These are phyloP conservation scores for Drosophila jambulina DNA, from an alignment of 1,140 invertebrate species.

Conservation along the genomic window DNA sequence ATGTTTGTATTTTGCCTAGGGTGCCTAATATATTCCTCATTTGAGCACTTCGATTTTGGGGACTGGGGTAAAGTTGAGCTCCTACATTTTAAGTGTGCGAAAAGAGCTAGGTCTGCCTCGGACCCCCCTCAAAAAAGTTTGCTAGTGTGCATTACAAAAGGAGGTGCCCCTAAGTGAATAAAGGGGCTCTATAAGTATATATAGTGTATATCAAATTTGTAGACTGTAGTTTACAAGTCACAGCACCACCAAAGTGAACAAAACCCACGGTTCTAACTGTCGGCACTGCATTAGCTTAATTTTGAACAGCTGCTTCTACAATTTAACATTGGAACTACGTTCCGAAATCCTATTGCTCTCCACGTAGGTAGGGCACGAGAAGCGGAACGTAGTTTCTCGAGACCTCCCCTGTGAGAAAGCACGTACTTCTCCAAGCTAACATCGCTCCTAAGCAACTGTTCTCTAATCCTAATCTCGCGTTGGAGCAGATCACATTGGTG, in stretches of 20 bases:
- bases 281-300: not conserved
- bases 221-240: slow-evolving; percentile 49
- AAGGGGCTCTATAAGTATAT: slow-evolving; percentile 23
- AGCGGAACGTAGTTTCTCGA: not conserved
- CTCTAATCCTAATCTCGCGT: slow-evolving; percentile 3
- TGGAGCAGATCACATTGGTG: slow-evolving; percentile 60
- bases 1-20: slow-evolving; percentile 26
- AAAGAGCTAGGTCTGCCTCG: slow-evolving; percentile 8
- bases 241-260: slow-evolving; percentile 40
- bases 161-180: slow-evolving; percentile 17
- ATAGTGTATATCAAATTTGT: slow-evolving; percentile 62
- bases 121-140: slow-evolving; percentile 16
- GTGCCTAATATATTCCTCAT: not conserved
- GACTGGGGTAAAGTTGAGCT: slow-evolving; percentile 16
- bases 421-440: not conserved
- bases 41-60: slow-evolving; percentile 21
- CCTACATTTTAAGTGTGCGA: slow-evolving; percentile 13
- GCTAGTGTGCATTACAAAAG: slow-evolving; percentile 47
- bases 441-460: not conserved
- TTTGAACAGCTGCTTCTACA: slow-evolving; percentile 34
- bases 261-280: slow-evolving; percentile 22
- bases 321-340: not conserved
- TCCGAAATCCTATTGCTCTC: not conserved
- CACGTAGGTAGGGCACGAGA: too few species aligned
- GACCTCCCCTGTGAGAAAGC: not conserved